Percentiles rank a stretch among this genome's conserved stretches.
phyloP scores from a whole-genome alignment of 2,113 vertebrate genomes.

The Clupea harengus region DNA sequence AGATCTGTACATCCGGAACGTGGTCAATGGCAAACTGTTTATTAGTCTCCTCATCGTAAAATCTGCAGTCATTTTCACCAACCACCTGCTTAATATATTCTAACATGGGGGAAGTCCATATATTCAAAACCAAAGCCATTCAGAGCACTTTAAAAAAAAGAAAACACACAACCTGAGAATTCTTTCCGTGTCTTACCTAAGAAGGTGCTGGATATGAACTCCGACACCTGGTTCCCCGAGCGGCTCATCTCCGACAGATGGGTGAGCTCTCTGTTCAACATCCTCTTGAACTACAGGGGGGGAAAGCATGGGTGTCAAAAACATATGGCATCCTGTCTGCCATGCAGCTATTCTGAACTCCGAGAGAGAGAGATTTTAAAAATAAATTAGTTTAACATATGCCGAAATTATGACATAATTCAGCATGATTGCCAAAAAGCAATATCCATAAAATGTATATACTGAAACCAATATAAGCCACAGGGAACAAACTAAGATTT shows the following conservation, averaged over 20 bases:
- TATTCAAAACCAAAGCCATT: background rate
- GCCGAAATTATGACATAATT: background rate
- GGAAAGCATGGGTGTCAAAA: conserved; percentile 9
- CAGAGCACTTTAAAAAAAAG: background rate
- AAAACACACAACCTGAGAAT: too few species aligned
- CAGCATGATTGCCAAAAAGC: background rate
- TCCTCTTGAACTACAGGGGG: conserved; percentile 93
- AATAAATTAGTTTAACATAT: background rate
- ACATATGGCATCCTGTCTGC: background rate
- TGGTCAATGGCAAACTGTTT: background rate
- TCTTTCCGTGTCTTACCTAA: conserved; percentile 81
- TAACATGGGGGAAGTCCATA: background rate
- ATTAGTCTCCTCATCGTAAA: background rate
- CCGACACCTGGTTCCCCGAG: conserved; percentile 98
- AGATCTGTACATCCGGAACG: background rate
- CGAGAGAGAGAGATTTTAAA: background rate
- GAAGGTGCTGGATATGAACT: conserved; percentile 97
- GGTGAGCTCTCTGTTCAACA: conserved; percentile 95
- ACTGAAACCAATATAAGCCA: background rate
- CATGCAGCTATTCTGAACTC: background rate
- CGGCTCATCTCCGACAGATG: conserved; percentile 99
- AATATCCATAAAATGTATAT: background rate
- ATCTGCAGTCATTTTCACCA: background rate
- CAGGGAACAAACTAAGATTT: background rate
- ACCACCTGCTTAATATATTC: background rate